Percentiles rank a stretch among this genome's conserved stretches.
Evolutionary conservation across 1,140 invertebrate genomes (phyloP).

Genomic region (Pinna nobilis): DNA sequence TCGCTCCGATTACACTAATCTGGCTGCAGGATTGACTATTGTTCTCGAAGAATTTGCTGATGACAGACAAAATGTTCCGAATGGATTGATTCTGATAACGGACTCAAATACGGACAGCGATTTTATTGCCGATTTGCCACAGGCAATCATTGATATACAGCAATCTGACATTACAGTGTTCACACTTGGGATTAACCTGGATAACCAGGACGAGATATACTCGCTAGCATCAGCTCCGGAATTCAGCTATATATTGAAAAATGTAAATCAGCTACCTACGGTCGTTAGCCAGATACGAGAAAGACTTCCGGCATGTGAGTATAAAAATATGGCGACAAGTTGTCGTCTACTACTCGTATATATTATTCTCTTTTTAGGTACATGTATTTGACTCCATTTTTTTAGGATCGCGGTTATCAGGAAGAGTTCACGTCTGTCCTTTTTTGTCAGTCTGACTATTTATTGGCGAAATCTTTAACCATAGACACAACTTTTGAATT

Average conservation of each 20-base stretch:
- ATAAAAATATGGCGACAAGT: too few species aligned
- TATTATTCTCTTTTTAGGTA: too few species aligned
- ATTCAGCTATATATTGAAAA: slow-evolving; percentile 44
- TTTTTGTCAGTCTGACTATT: too few species aligned
- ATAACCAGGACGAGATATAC: slow-evolving; percentile 51
- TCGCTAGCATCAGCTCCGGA: slow-evolving; percentile 37
- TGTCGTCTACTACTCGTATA: too few species aligned
- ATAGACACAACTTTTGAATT: too few species aligned
- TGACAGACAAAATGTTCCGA: slow-evolving; percentile 63
- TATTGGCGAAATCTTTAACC: too few species aligned
- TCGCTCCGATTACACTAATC: slow-evolving; percentile 46
- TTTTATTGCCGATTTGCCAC: slow-evolving; percentile 7
- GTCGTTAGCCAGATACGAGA: slow-evolving; percentile 40
- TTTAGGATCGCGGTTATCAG: too few species aligned
- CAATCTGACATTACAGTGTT: slow-evolving; percentile 46
- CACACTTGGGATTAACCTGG: slow-evolving; percentile 48
- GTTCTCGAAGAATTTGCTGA: slow-evolving; percentile 48
- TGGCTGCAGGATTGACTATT: slow-evolving; percentile 51
- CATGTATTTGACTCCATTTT: too few species aligned
- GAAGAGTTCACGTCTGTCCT: too few species aligned
- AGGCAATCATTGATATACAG: slow-evolving; percentile 31
- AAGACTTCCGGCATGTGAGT: slow-evolving; percentile 51
- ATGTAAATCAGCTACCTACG: slow-evolving; percentile 39
- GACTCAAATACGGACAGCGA: slow-evolving; percentile 57
- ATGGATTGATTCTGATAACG: slow-evolving; percentile 66